Base-by-base conservation (phyloP, 2,888 invertebrate genomes). In the Athalia cordata region DNA sequence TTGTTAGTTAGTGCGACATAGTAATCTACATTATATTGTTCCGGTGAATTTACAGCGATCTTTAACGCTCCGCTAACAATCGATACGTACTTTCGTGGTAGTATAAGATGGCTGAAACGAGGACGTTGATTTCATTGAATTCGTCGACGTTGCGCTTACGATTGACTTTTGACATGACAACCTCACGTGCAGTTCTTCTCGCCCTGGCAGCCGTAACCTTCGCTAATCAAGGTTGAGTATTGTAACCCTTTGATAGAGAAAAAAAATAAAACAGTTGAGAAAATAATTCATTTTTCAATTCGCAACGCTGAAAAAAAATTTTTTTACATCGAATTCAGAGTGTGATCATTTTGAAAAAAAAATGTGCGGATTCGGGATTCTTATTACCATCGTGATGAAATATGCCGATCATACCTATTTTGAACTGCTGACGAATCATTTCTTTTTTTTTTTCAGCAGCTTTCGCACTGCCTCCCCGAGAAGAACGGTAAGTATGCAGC, bases 11-110 rank as follows among this genome's bases (percentile, higher is more conserved):
- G 57, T 72, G 72, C 47, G 79, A 80, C 80, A 55, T 70, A 59
- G 70, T 65, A 66, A 76, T 80, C 79, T 66, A 80, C 75, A 76
- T 79, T 80, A 79, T 81, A 77, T 78, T 29, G 64, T 64, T 70
- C 64, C 49, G 70, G 76, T 72, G 66, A 80, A 81, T 80, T 80
- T 80, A 77, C 79, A 79, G 57, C 59, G 68, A 75, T 79, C 62
- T 65, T 77, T 61, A 79, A 9, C 70, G 70, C n/a, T 7, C 4
- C n/a, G 72, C 67, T 61, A 79, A 81, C 80, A 79, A 78, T 62
- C 75, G 55, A 74, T 79, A 62, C 70, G 79, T 45, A 75, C 70
- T 70, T 77, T 74, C 76, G 78, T 62, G 62, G 45, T 50, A 67
- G 43, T 62, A 57, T 77, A 78, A 77, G 78, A 80, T 59, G 55